Conservation (phyloP, 2,888 invertebrate species). For the Aromia moschata region DNA sequence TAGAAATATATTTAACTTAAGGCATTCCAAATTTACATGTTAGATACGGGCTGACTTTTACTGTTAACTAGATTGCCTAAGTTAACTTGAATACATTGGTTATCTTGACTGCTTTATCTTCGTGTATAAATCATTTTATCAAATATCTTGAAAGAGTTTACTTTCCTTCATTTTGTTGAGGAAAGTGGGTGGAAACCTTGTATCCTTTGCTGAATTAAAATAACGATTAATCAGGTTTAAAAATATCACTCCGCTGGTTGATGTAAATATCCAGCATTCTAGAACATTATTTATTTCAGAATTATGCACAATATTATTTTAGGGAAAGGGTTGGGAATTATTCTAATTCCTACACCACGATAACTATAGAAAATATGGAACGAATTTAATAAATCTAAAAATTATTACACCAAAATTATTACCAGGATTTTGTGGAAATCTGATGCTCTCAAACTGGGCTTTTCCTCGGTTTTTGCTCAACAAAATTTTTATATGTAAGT, state of each 20-base stretch:
- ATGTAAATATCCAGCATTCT: too few relatives aligned
- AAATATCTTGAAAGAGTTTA: not conserved
- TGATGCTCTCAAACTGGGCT: too few relatives aligned
- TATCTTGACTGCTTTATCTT: not conserved
- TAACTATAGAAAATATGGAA: too few relatives aligned
- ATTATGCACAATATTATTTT: too few relatives aligned
- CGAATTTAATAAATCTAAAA: too few relatives aligned
- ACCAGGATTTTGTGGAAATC: too few relatives aligned
- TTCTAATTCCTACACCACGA: too few relatives aligned
- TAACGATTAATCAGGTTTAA: not conserved
- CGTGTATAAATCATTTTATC: slow-evolving; percentile 20
- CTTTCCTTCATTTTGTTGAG: not conserved
- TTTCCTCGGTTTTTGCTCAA: too few relatives aligned
- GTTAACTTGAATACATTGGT: slow-evolving; percentile 7
- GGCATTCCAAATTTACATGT: slow-evolving; percentile 51
- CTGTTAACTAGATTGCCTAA: slow-evolving; percentile 19
- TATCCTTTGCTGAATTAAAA: not conserved
- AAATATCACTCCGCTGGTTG: not conserved
- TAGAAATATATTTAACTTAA: slow-evolving; percentile 49
- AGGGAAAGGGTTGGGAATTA: too few relatives aligned
- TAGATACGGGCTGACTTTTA: slow-evolving; percentile 30
- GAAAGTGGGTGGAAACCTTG: not conserved
- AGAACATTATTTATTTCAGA: not conserved
- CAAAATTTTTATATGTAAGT: too few relatives aligned
- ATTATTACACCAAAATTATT: too few relatives aligned